Evolutionary conservation across 2,888 invertebrate genomes (phyloP).

Genomic region (Leptarthrus brevirostris): DNA sequence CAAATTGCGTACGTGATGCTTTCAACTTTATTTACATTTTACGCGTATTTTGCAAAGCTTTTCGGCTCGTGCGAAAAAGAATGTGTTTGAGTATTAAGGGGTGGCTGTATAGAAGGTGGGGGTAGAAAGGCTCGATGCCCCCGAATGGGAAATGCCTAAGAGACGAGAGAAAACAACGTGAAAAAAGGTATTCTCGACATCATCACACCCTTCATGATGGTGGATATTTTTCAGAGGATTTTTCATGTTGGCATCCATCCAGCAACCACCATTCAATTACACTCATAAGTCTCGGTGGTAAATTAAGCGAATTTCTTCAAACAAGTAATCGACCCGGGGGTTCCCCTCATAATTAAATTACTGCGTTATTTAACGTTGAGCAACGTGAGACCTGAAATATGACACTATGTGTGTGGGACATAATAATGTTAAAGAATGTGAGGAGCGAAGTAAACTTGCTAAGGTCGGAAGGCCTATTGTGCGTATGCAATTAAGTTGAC

Average conservation of each 20-base stretch:
- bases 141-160: neutral
- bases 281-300: conserved; percentile 11
- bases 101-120: too few species aligned
- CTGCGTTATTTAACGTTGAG: conserved; percentile 8
- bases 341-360: conserved; percentile 10
- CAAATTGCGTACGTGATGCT: conserved; percentile 45
- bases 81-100: neutral
- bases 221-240: neutral
- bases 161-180: neutral
- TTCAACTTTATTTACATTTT: conserved; percentile 40
- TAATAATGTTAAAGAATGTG: too few species aligned
- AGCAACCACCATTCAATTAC: conserved; percentile 5
- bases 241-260: neutral
- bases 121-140: too few species aligned
- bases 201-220: too few species aligned
- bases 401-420: neutral
- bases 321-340: neutral
- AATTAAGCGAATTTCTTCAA: conserved; percentile 12
- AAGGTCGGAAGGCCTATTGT: too few species aligned
- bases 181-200: conserved; percentile 12
- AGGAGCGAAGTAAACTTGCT: too few species aligned
- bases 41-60: conserved; percentile 27
- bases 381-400: conserved; percentile 2
- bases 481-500: too few species aligned
- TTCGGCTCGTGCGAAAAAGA: neutral